Conservation (phyloP, 2,888 invertebrate species). For the Amiota communis region DNA sequence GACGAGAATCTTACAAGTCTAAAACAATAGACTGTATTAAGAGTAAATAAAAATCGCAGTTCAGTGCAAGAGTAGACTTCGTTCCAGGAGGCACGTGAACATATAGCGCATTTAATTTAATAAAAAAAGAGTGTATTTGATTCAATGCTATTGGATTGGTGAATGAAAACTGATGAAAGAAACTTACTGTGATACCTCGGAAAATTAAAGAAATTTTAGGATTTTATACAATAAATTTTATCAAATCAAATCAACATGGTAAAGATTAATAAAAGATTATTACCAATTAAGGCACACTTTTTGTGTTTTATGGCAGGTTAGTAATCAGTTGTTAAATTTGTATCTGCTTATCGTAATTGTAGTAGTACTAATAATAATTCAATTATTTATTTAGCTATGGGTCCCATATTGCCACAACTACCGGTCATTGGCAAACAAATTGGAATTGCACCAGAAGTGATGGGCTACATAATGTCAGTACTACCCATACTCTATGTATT, state of each 20-base stretch:
- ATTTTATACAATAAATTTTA: neutral
- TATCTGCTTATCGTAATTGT: no score
- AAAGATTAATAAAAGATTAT: slow-evolving; percentile 79
- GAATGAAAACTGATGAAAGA: neutral
- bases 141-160: no score
- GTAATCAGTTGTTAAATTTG: slow-evolving; percentile 54
- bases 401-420: slow-evolving; percentile 85
- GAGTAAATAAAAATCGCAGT: neutral
- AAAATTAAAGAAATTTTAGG: neutral
- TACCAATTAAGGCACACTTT: slow-evolving; percentile 90
- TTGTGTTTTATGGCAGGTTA: slow-evolving; percentile 92
- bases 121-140: neutral
- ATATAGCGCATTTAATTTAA: neutral
- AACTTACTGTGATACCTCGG: slow-evolving; percentile 54
- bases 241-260: slow-evolving; percentile 68
- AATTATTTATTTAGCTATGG: slow-evolving; percentile 77
- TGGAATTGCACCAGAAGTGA: slow-evolving; percentile 82
- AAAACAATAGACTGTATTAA: neutral
- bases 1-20: neutral
- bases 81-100: neutral
- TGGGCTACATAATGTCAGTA: slow-evolving; percentile 84
- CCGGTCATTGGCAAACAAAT: slow-evolving; percentile 85
- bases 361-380: neutral
- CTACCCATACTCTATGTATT: slow-evolving; percentile 84
- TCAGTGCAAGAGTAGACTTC: neutral